Percentiles rank a stretch among this genome's conserved stretches.
Conservation (phyloP, 2,888 invertebrate species). For the Erpobdella octoculata region DNA sequence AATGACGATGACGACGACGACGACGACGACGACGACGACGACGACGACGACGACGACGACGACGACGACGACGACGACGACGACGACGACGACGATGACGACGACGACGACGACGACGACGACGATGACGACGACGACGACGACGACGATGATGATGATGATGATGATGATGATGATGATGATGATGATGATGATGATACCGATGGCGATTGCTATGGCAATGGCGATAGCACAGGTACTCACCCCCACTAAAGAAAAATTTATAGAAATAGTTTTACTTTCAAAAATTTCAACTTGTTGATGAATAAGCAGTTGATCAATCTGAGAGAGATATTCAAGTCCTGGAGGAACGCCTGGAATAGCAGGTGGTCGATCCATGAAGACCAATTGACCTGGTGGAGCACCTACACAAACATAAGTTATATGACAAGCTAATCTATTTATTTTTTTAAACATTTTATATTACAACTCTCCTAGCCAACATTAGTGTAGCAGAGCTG, state of each 20-base stretch:
- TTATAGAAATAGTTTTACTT: constrained; percentile 39
- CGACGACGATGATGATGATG: constrained; percentile 1
- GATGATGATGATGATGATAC: no score
- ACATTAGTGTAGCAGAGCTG: no score
- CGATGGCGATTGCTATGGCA: no score
- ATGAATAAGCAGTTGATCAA: constrained; percentile 52
- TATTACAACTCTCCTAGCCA: no score
- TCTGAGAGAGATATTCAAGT: constrained; percentile 47
- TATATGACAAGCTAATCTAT: no score
- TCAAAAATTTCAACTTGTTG: constrained; percentile 52
- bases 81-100: neutral
- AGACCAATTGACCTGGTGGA: constrained; percentile 27
- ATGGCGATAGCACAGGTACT: no score
- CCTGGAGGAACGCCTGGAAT: constrained; percentile 47
- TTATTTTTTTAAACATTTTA: no score
- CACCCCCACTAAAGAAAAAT: neutral
- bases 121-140: constrained; percentile 12
- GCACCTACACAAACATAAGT: neutral
- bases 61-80: neutral
- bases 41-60: neutral
- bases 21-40: neutral
- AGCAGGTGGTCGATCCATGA: constrained; percentile 41
- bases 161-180: constrained; percentile 11
- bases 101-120: neutral
- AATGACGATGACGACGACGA: neutral